phyloP scores from a whole-genome alignment of 1,140 invertebrate species.

The Ericerus pela region DNA sequence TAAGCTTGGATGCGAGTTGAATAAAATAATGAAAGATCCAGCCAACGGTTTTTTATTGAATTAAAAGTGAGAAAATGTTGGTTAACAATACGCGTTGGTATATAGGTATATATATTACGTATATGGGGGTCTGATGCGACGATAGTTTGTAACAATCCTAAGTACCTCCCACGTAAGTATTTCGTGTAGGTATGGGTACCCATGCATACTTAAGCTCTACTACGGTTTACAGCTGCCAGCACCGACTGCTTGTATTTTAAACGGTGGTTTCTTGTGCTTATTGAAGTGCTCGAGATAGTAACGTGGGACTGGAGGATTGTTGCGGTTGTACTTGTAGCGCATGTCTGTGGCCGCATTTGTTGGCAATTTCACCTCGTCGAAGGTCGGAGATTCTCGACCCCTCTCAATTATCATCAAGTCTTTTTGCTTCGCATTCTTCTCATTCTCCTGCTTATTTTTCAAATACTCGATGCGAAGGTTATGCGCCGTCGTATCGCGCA shows the following conservation, averaged over 20 bases:
- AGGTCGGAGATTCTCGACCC: background rate
- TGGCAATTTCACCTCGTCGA: background rate
- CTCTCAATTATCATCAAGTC: background rate
- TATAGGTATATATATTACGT: no score
- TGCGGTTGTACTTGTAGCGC: constrained; percentile 3
- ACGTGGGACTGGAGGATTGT: constrained; percentile 1
- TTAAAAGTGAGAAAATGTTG: no score
- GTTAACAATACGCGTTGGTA: no score
- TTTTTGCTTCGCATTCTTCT: background rate
- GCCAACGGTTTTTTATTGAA: no score
- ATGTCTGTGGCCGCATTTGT: background rate
- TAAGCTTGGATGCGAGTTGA: no score
- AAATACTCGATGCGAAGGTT: background rate
- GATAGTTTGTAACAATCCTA: no score
- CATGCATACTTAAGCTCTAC: no score
- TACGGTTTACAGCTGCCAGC: no score
- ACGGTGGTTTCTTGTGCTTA: constrained; percentile 1
- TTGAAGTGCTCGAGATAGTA: background rate
- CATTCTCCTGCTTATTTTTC: background rate
- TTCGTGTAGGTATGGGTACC: no score
- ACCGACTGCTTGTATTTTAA: background rate
- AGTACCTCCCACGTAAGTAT: no score
- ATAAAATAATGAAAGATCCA: no score
- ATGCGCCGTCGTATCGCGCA: background rate
- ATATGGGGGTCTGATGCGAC: no score